Base-by-base conservation (phyloP, 2,113 vertebrate species). In the Myiopsitta monachus region DNA sequence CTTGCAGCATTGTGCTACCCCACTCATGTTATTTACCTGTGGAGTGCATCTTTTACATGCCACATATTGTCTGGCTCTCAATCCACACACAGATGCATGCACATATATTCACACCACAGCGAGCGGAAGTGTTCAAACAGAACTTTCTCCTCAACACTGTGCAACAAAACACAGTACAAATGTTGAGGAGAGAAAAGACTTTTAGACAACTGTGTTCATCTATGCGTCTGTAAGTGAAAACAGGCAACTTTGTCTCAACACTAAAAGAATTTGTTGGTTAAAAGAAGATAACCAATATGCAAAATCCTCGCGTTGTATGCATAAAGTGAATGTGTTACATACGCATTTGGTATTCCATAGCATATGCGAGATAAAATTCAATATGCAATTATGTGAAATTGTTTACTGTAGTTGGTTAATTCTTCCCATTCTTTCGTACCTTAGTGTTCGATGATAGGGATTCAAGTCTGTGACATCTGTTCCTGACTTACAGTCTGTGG, bases 401-500 rank as follows among this genome's bases (percentile, higher is more conserved):
- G 41, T 82, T 88, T 74, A 59, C n/a, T 83, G 2, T 83, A 54
- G 88, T 92, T 74, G 83, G 54, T 83, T 90, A 73, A 91, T 86
- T 87, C 67, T 78, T 88, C 62, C 38, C 62, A 43, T 91, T 88
- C 66, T 83, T 83, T 86, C 83, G 43, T 92, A 93, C 39, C 67
- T 81, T 36, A 49, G 31, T 26, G 43, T 86, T 77, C 13, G 0
- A 24, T 73, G 18, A 28, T 16, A 49, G n/a, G 22, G 31, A 62
- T 81, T 92, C 49, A 41, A 70, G 22, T 66, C 76, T 86, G 41
- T 77, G 70, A 67, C 63, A 69, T 90, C 63, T 95, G 83, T 87
- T 93, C 78, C 43, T 89, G 41, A 67, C 21, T 74, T 82, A 54
- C 55, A 87, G n/a, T 75, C 55, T 54, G 64, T 74, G 46, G 43